phyloP scores from a whole-genome alignment of 1,140 invertebrate genomes.

The Leptinotarsa defecta region DNA sequence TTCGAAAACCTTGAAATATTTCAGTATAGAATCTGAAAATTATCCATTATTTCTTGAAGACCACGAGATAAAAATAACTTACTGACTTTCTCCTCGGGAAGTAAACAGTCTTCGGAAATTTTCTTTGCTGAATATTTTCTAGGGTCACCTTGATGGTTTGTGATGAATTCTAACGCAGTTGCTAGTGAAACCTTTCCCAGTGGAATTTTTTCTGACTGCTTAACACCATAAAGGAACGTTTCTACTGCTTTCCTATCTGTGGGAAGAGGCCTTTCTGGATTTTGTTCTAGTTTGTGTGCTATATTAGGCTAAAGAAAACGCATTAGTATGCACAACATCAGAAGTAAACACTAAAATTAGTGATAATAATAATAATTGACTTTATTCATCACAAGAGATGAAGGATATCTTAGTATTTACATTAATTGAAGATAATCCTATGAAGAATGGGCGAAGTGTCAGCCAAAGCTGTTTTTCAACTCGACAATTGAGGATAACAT shows the following conservation, averaged over 20 bases:
- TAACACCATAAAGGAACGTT: slow-evolving; percentile 61
- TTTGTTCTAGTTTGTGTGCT: slow-evolving; percentile 28
- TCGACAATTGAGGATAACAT: not conserved
- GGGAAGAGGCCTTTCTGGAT: slow-evolving; percentile 57
- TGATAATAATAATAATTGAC: not conserved
- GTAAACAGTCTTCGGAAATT: slow-evolving; percentile 70
- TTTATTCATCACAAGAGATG: too few species aligned
- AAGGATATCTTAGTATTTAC: too few species aligned
- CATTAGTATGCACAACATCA: too few species aligned
- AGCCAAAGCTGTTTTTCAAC: too few species aligned
- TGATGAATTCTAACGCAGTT: slow-evolving; percentile 64
- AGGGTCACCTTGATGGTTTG: slow-evolving; percentile 65
- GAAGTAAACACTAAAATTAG: not conserved
- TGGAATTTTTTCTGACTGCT: slow-evolving; percentile 60
- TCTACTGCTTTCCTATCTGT: slow-evolving; percentile 52
- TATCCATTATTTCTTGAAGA: slow-evolving; percentile 12
- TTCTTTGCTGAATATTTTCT: slow-evolving; percentile 59
- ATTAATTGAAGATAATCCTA: too few species aligned
- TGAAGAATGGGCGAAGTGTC: too few species aligned
- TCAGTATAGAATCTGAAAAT: slow-evolving; percentile 60
- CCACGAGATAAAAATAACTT: slow-evolving; percentile 43
- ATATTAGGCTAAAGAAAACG: slow-evolving; percentile 26
- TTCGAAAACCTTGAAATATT: slow-evolving; percentile 61
- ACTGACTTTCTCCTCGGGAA: slow-evolving; percentile 65
- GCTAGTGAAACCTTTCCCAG: slow-evolving; percentile 61